Evolutionary conservation across 2,888 invertebrate genomes (phyloP).

Genomic region (Pseudococcus viburni): DNA sequence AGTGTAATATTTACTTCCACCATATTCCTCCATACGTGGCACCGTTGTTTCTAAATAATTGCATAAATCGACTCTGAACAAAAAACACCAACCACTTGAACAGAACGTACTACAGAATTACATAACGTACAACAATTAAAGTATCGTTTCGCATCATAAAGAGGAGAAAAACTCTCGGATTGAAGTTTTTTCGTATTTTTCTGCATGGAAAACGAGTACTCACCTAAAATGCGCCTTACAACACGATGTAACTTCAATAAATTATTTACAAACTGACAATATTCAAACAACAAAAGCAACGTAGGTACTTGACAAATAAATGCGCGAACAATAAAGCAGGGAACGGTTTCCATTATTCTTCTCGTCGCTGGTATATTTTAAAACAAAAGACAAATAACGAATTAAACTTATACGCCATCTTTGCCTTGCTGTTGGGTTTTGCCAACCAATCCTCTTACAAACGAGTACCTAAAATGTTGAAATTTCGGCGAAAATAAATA

Average conservation of each 20-base stretch:
- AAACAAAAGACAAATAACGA: constrained; percentile 57
- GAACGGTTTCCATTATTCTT: constrained; percentile 35
- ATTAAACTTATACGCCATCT: constrained; percentile 50
- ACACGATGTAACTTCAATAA: constrained; percentile 12
- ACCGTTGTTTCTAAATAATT: not conserved
- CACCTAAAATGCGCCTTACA: not conserved
- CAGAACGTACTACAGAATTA: not conserved
- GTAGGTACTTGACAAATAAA: constrained; percentile 50
- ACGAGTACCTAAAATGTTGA: constrained; percentile 25
- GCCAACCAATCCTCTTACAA: constrained; percentile 41
- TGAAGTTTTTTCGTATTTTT: not conserved
- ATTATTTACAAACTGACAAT: constrained; percentile 52
- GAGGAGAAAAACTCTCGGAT: not conserved
- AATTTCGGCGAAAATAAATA: constrained; percentile 39
- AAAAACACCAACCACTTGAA: not conserved
- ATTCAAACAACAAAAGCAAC: constrained; percentile 40
- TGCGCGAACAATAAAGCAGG: constrained; percentile 29
- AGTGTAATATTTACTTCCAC: not conserved
- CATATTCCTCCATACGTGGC: not conserved
- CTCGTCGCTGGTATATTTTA: constrained; percentile 29
- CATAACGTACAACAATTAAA: constrained; percentile 11
- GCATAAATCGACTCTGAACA: not conserved
- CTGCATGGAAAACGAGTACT: constrained; percentile 19
- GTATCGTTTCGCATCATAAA: not conserved
- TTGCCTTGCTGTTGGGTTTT: not conserved